Conservation (phyloP, 2,113 vertebrate genomes). For the Pluvialis apricaria region DNA sequence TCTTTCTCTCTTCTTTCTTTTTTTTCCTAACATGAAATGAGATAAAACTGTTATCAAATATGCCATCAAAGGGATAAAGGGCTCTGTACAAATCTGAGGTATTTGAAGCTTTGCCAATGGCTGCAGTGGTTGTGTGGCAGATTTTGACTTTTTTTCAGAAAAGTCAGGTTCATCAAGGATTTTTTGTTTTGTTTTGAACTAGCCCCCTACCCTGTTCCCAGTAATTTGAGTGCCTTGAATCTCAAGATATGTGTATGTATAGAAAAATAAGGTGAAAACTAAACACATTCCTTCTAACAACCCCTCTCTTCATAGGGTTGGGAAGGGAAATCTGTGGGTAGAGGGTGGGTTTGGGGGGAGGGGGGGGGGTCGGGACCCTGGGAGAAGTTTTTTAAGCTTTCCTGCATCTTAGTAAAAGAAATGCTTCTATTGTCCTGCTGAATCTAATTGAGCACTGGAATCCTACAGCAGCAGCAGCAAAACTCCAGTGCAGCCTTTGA, state of each 20-base stretch:
- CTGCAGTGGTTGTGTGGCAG: slow-evolving; percentile 35
- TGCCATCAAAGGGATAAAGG: slow-evolving; percentile 65
- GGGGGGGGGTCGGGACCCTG: background rate
- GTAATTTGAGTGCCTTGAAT: background rate
- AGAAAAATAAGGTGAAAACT: background rate
- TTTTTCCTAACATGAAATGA: slow-evolving; percentile 14
- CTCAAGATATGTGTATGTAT: background rate
- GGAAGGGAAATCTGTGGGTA: background rate
- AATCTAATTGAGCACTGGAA: slow-evolving; percentile 23
- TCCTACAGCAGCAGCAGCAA: background rate
- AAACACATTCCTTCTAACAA: background rate
- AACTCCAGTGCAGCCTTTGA: background rate
- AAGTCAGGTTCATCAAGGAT: slow-evolving; percentile 38
- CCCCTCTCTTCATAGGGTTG: background rate
- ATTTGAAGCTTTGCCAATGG: slow-evolving; percentile 59
- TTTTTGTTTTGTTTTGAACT: background rate
- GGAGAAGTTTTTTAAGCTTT: slow-evolving; percentile 6
- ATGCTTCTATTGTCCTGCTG: slow-evolving; percentile 32
- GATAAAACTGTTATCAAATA: slow-evolving; percentile 73
- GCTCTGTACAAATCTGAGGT: slow-evolving; percentile 61
- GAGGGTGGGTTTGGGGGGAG: background rate
- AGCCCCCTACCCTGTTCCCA: background rate
- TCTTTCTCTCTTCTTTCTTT: background rate
- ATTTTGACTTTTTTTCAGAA: slow-evolving; percentile 47
- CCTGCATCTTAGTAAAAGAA: slow-evolving; percentile 17